A percentile compares a stretch with the other conserved stretches of the same genome.
phyloP scores from a whole-genome alignment of 2,113 vertebrate genomes.

The Perca schrenkii region DNA sequence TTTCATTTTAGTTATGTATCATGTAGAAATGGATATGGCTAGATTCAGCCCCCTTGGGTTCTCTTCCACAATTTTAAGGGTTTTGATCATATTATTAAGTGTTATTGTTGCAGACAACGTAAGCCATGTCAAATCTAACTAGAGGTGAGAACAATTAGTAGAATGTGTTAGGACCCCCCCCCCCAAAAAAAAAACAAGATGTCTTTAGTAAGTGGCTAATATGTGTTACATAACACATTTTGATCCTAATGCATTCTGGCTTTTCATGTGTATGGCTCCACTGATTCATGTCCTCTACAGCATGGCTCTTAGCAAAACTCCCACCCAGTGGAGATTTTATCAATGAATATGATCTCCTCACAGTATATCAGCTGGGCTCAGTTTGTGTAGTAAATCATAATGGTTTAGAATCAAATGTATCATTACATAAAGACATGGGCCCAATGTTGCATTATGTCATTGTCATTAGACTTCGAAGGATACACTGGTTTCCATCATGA shows the following conservation, averaged over 20 bases:
- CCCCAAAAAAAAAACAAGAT: background rate
- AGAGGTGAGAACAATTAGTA: constrained; percentile 9
- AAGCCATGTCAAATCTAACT: background rate
- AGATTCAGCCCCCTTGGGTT: background rate
- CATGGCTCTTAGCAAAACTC: background rate
- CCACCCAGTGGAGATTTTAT: background rate
- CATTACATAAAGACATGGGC: background rate
- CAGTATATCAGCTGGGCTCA: constrained; percentile 2
- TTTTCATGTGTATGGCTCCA: constrained; percentile 21
- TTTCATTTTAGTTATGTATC: background rate
- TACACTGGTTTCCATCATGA: constrained; percentile 12
- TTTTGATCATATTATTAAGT: background rate
- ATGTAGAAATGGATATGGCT: background rate
- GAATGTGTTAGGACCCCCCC: background rate
- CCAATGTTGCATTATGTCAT: constrained; percentile 11
- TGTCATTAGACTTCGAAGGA: constrained; percentile 1
- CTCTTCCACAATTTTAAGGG: background rate
- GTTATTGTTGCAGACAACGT: background rate
- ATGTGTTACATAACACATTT: constrained; percentile 23
- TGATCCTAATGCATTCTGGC: background rate
- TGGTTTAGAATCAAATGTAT: background rate
- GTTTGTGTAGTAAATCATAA: background rate
- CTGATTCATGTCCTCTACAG: background rate
- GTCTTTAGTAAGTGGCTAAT: constrained; percentile 54
- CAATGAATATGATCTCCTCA: constrained; percentile 12